Conservation (phyloP, 2,888 invertebrate species). For the Philonicus albiceps region DNA sequence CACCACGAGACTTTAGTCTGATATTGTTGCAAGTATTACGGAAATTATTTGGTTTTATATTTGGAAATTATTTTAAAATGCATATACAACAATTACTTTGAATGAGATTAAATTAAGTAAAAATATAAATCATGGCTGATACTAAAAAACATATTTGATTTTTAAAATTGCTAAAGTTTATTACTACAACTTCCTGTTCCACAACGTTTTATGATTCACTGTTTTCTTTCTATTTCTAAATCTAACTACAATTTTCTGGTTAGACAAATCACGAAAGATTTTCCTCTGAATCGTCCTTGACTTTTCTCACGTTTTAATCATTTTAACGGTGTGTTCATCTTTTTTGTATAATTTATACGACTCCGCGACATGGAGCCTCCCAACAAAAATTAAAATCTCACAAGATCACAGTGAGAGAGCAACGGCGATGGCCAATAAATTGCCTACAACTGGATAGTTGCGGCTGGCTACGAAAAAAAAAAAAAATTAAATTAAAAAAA, state of each 20-base stretch:
- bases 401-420: not conserved
- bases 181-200: not conserved
- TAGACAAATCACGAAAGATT: not conserved
- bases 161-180: not conserved
- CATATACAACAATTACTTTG: too few species aligned
- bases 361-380: not conserved
- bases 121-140: too few species aligned
- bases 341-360: not conserved
- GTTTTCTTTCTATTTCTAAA: not conserved
- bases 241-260: not conserved
- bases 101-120: too few species aligned
- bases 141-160: not conserved
- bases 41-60: too few species aligned
- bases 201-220: not conserved
- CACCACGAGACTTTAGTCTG: too few species aligned
- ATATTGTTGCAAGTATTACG: too few species aligned
- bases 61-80: too few species aligned
- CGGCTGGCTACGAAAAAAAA: not conserved
- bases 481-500: too few species aligned
- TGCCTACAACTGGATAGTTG: not conserved
- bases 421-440: not conserved
- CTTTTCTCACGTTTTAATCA: slow-evolving; percentile 7
- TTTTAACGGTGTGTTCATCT: not conserved
- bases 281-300: not conserved
- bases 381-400: not conserved